Base-by-base conservation (phyloP, 2,113 vertebrate species). In the Marmota flaviventris region DNA sequence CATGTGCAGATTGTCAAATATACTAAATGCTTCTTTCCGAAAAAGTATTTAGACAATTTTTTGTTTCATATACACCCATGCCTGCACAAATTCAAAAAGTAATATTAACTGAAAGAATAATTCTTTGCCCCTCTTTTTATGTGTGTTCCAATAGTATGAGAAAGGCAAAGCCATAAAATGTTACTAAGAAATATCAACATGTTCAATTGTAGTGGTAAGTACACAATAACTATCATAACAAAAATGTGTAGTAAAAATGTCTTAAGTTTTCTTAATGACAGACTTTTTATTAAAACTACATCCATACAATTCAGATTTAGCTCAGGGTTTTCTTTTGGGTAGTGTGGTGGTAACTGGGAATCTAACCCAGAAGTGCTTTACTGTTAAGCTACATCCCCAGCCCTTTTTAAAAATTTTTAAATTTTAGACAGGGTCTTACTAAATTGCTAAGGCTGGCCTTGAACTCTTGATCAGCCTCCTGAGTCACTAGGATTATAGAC, bases 1-100 rank as follows among this genome's bases (percentile, higher is more conserved):
- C 85, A 61, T 75, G 48, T 61, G 93, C 76, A 81, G 72, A 96
- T 27, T 96, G 85, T 94, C 93, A 81, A 72, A 90, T 39, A 75
- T 76, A 85, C 75, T 73, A 83, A 83, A 92, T 88, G n/a, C 27
- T 56, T 81, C 58, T 92, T 92, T 91, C 24, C 32, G 95, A 87
- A 95, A 78, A 69, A 77, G 51, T 14, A 51, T 51, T 84, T 45
- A 73, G 69, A 95, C 72, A 53, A 48, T 45, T 79, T 95, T 76
- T 97, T 93, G 65, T 76, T 25, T 89, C 27, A 39, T 77, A 32
- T 67, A 97, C 7, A 85, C 24, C 16, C 39, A 14, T 14, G 9
- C 34, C 72, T 63, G 78, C 29, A 93, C 58, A 87, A 65, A 91
- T 69, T 82, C 91, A 93, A 75, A 72, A 1, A 4, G 34, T 70